These are phyloP conservation scores for Oceanites oceanicus DNA, from an alignment of 2,113 vertebrate species.

Conservation along the genomic window DNA sequence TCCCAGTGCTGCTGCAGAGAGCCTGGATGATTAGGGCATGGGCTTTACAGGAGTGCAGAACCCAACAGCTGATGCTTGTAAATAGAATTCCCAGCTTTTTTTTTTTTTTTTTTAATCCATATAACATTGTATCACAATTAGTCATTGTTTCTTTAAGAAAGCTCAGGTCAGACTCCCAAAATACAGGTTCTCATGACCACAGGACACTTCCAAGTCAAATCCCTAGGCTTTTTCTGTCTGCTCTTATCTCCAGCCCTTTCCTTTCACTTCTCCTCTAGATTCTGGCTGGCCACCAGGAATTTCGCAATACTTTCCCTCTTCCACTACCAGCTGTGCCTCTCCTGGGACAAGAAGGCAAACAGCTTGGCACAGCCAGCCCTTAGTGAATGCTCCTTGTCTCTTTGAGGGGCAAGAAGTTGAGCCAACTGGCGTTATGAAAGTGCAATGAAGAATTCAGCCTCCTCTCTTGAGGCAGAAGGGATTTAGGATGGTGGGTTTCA, in stretches of 20 bases:
- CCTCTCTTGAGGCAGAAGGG: background rate
- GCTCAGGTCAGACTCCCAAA: background rate
- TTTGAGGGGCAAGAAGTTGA: background rate
- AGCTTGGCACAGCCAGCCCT: background rate
- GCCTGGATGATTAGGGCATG: background rate
- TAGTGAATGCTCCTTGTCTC: rapidly evolving
- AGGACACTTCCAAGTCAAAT: background rate
- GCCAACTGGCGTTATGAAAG: background rate
- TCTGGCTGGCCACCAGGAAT: background rate
- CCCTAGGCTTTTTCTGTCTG: background rate
- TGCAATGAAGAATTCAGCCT: background rate
- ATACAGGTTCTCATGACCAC: background rate
- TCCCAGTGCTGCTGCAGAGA: background rate
- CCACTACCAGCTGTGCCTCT: background rate
- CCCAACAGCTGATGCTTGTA: background rate
- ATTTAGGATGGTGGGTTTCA: background rate
- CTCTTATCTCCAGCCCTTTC: background rate
- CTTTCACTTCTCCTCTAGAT: background rate
- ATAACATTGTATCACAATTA: background rate
- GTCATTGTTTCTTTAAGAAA: background rate
- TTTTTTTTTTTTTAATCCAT: background rate
- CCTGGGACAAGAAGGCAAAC: background rate
- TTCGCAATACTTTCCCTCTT: background rate
- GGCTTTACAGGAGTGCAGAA: background rate
- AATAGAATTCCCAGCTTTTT: background rate